These are phyloP conservation scores for roundworm (Caenorhabditis elegans) DNA, from an alignment of 1,140 invertebrate species.

Conservation along the genomic window WBcel235 BX284602.5:8194001-8194500, in stretches of 20 bases:
- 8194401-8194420: too few relatives aligned
- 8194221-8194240: slow-evolving; percentile 13
- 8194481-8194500: too few relatives aligned
- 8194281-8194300: neutral
- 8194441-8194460: too few relatives aligned
- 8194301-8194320: neutral
- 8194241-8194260: neutral
- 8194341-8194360: neutral
- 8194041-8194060: neutral
- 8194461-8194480: too few relatives aligned
- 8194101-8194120: slow-evolving; percentile 22
- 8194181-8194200: slow-evolving; percentile 24
- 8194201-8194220: slow-evolving; percentile 32
- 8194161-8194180: neutral
- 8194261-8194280: neutral
- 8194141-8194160: slow-evolving; percentile 17
- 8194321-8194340: neutral
- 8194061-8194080: neutral
- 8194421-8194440: too few relatives aligned
- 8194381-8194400: too few relatives aligned
- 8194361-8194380: neutral
- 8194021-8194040: neutral
- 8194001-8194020: neutral
- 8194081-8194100: neutral
- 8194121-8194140: neutral